phyloP scores from a whole-genome alignment of 2,888 invertebrate species.

The Drosophila parthenogenetica region DNA sequence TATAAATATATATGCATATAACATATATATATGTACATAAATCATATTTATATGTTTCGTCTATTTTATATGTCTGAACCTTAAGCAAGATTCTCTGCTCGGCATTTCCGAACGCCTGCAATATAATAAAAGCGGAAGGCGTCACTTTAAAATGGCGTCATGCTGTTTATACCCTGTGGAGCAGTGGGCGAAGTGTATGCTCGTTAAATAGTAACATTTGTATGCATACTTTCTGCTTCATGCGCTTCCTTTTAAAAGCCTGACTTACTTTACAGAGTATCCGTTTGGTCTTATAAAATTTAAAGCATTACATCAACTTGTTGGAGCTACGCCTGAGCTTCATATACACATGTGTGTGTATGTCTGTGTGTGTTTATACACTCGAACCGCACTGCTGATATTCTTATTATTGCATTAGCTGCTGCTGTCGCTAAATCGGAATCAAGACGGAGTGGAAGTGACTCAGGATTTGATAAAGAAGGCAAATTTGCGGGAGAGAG shows the following conservation, averaged over 20 bases:
- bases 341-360: neutral
- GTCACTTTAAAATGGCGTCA: conserved; percentile 69
- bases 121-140: conserved; percentile 57
- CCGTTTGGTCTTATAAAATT: neutral
- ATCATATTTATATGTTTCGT: conserved; percentile 20
- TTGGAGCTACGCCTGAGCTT: conserved; percentile 12
- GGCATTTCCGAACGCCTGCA: conserved; percentile 23
- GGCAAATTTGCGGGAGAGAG: neutral
- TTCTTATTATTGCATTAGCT: conserved; percentile 39
- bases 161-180: conserved; percentile 46
- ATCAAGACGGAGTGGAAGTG: neutral
- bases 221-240: no score
- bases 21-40: neutral
- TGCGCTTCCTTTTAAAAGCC: neutral
- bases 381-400: conserved; percentile 15
- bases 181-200: neutral
- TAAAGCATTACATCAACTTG: conserved; percentile 4
- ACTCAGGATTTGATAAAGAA: conserved; percentile 1
- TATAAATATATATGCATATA: no score
- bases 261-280: neutral
- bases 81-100: conserved; percentile 12
- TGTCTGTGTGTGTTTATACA: neutral
- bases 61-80: conserved; percentile 19
- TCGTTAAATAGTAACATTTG: neutral
- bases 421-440: conserved; percentile 14